These are phyloP conservation scores for Ursus arctos DNA, from an alignment of 2,113 vertebrate genomes.

Conservation along the genomic window DNA sequence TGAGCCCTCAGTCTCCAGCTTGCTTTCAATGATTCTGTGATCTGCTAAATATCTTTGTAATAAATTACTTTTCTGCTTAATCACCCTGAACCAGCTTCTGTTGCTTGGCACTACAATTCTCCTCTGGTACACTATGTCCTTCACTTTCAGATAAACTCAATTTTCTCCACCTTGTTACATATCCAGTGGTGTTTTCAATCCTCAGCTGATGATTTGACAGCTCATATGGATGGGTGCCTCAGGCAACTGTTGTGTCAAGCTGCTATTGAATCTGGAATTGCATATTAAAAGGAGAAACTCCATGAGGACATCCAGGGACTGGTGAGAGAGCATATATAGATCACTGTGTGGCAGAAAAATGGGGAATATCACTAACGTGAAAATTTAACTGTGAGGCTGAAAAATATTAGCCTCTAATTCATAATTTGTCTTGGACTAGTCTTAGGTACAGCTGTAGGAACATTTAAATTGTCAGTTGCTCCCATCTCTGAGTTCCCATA, in stretches of 20 bases:
- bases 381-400: neutral
- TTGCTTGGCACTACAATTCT: neutral
- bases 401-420: neutral
- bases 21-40: neutral
- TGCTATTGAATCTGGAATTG: slow-evolving; percentile 5
- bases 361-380: neutral
- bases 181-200: slow-evolving; percentile 17
- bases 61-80: slow-evolving; percentile 15
- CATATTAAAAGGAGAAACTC: neutral
- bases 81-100: neutral
- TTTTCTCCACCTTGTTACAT: slow-evolving; percentile 1
- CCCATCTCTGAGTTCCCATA: neutral
- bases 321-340: neutral
- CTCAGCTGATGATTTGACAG: neutral
- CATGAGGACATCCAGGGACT: neutral
- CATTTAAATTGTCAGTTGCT: neutral
- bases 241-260: neutral
- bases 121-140: neutral
- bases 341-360: neutral
- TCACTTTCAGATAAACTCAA: slow-evolving; percentile 22
- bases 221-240: neutral
- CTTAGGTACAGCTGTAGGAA: neutral
- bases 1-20: neutral
- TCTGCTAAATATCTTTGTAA: slow-evolving; percentile 10
- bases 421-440: neutral